Base-by-base conservation (phyloP, 2,888 invertebrate genomes). In the Lasioglossum zephyrum region DNA sequence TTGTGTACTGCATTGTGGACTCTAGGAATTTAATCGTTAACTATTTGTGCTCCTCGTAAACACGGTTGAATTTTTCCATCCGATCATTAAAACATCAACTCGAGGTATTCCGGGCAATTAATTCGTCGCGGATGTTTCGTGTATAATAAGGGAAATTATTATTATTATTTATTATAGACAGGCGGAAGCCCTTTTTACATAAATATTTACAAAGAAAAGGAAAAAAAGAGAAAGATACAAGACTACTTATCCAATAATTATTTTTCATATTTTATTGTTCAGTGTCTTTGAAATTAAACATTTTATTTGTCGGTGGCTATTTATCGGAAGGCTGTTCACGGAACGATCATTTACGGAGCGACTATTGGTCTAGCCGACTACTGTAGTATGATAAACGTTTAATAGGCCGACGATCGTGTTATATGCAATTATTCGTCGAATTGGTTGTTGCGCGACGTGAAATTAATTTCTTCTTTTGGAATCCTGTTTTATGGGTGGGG, bases 401-500 rank as follows among this genome's bases (percentile, higher is more conserved):
- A 69, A 39, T 39, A 18, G 69, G 39, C 39, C 39, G 39, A 18
- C 22, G 69, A 41, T 69, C 69, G 69, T 16, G 41, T 39, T 31
- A 49, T 39, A 39, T n/a, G 31, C 31, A 47, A 70, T 31, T 69
- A 36, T 31, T 49, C 49, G 31, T 22, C 47, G 72, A 36, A 60
- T 44, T 73, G 41, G 57, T 60, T 70, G 57, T 60, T 31, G 16
- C 57, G 4, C 31, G 22, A 31, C 57, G 49, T 53, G 49, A 39
- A 60, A 77, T 77, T 77, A 73, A 63, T 77, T 82, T 13, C 57
- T 77, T 82, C 73, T 77, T 82, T 84, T 26, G 31, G 31, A 57
- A 73, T 82, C 36, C 36, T 60, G 66, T 84, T 84, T 77, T 73
- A 63, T 69, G 26, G 69, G 69, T 39, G n/a, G 39, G 63, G 66